These are phyloP conservation scores for Palythoa grandiflora DNA, from an alignment of 92 coral and sea anemone species.

Conservation along the genomic window DNA sequence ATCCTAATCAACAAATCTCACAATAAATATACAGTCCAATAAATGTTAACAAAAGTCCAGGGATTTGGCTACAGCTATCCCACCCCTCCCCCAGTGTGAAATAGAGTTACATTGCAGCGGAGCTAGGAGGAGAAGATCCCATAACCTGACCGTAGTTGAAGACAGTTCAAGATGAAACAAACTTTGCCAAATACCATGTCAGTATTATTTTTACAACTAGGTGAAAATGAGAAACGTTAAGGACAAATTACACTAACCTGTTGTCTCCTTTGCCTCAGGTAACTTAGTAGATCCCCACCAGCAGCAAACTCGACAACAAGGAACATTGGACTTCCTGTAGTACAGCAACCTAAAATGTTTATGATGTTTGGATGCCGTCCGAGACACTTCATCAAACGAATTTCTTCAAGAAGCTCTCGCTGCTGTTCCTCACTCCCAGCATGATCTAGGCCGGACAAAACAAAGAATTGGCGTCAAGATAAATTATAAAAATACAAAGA, in stretches of 20 bases:
- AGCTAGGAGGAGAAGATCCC: no score
- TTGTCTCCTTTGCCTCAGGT: slow-evolving; percentile 20
- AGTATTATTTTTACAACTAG: background rate
- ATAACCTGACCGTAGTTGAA: no score
- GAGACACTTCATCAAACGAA: slow-evolving; percentile 31
- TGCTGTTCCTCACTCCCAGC: slow-evolving; percentile 22
- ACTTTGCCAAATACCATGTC: background rate
- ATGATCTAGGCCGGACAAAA: background rate
- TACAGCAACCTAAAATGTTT: slow-evolving; percentile 26
- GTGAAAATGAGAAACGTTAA: background rate
- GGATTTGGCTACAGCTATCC: no score
- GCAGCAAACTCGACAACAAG: slow-evolving; percentile 37
- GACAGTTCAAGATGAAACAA: background rate
- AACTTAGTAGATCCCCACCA: slow-evolving; percentile 24
- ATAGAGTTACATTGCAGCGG: no score
- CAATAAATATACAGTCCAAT: no score
- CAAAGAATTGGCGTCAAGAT: background rate
- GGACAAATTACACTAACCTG: slow-evolving; percentile 2
- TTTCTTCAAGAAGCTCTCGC: slow-evolving; percentile 26
- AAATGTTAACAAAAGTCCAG: no score
- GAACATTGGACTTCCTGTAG: slow-evolving; percentile 37
- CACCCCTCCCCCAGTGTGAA: no score
- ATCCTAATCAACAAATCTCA: no score
- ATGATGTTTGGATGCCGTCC: slow-evolving; percentile 35
- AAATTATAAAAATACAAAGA: background rate